Evolutionary conservation across 2,113 vertebrate species (phyloP).

Genomic region (Megaleporinus macrocephalus): DNA sequence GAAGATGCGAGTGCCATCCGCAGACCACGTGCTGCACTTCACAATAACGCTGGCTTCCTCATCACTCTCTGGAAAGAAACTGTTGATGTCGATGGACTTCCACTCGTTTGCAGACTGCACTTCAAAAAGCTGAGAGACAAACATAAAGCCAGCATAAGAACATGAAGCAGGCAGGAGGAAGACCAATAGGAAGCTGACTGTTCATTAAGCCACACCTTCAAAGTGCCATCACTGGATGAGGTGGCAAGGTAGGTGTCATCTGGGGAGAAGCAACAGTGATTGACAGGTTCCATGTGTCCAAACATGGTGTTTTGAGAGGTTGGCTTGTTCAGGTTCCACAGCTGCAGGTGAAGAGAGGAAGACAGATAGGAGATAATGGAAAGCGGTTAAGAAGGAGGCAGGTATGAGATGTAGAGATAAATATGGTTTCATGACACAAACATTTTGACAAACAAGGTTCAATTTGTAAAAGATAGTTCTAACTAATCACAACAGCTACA

Average conservation of each 20-base stretch:
- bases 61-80: constrained; percentile 73
- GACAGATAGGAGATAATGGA: background rate
- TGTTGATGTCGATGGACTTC: constrained; percentile 83
- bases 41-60: constrained; percentile 84
- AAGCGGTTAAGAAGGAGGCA: background rate
- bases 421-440: background rate
- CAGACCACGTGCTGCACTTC: constrained; percentile 90
- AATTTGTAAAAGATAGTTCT: background rate
- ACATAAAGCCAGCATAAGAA: background rate
- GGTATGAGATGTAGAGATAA: background rate
- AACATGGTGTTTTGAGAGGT: constrained; percentile 92
- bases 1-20: constrained; percentile 80
- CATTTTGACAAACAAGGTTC: background rate
- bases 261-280: constrained; percentile 94
- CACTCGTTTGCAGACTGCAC: constrained; percentile 82
- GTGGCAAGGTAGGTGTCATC: constrained; percentile 87
- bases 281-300: constrained; percentile 85
- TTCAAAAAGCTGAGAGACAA: constrained; percentile 83
- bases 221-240: constrained; percentile 90
- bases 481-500: background rate
- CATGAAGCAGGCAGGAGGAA: too few relatives aligned
- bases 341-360: constrained; percentile 69
- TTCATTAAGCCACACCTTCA: constrained; percentile 82
- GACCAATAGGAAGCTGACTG: background rate
- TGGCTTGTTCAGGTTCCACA: constrained; percentile 88